Evolutionary conservation across 2,888 invertebrate species (phyloP), one percentile per base, ranked within the genome.

Genomic region (Oscheius sp.): DNA sequence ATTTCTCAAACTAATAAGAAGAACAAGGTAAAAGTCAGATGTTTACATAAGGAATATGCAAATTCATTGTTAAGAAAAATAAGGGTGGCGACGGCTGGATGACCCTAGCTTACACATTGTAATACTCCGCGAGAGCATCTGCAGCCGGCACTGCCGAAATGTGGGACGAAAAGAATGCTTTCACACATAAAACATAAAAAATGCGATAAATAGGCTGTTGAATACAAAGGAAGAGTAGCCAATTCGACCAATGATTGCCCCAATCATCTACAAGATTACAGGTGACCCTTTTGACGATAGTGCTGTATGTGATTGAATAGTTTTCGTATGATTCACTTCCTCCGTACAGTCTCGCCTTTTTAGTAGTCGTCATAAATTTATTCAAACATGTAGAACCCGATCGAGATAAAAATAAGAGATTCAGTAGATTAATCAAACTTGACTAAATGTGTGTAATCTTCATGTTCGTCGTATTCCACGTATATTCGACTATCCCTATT

Each of bases 141-240:
- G 59, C 54, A 33, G n/a, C 44, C 59, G 59, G 59, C 59, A 59
- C 41, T 59, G 59, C 59, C 59, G 44, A 59, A 41, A 41, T 36
- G 8, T 36, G 36, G 36, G 36, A 8, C 36, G 36, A 36, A 36
- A 36, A 36, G 36, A 8, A 36, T 14, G 36, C 14, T 8, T 36
- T 36, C 36, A 36, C 14, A 36, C 14, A 36, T 9, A 14, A 36
- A 36, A 36, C 14, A 36, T 36, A 36, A 14, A 14, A 8, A 36
- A 9, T 36, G 14, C 36, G 36, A 36, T 36, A 36, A n/a, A n/a
- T n/a, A n/a, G n/a, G n/a, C n/a, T n/a, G n/a, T n/a, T n/a, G n/a
- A n/a, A n/a, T n/a, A n/a, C n/a, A n/a, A 36, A 9, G 36, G 36
- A 36, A 36, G 36, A 36, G n/a, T n/a, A n/a, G n/a, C n/a, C n/a